Evolutionary conservation across 2,888 invertebrate genomes (phyloP), one percentile per base, ranked within the genome.

Genomic region (Drosophila neotestacea): DNA sequence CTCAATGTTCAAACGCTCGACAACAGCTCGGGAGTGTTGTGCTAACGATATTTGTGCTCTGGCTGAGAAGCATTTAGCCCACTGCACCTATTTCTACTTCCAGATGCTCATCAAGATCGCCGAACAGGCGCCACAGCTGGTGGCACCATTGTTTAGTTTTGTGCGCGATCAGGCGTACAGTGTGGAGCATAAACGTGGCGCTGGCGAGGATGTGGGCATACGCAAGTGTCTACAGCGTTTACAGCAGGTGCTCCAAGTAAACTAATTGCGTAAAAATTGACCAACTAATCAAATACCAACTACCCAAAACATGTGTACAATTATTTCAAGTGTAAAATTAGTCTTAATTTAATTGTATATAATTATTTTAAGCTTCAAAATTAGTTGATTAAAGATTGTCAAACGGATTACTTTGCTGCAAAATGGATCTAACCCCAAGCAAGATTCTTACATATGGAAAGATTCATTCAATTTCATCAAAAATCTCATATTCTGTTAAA

Each of bases 51-150:
- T 93, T 13, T 87, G 91, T 7, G 48, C 82, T 0, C 77, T 92
- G 55, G 91, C 91, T 0, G 89, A 90, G n/a, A 91, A 92, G 11
- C 92, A 92, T 78, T 68, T 93, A 66, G 91, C 93, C 1, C 92
- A 91, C 58, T 91, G 91, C 74, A 92, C 92, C 10, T 92, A 91
- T 66, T 92, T 91, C 55, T 92, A 85, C 50, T 92, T 92, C 46
- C 92, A 92, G 62, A 82, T 92, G 63, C 72, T 93, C 16, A 90
- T 87, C 63, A 91, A 91, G 74, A 68, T 93, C 10, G 85, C 83
- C 1, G 81, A 90, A 41, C 81, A 90, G n/a, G 84, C 86, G 2
- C 84, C 85, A 0, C 72, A 75, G 4, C n/a, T 91, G 10, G 75
- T 93, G 0, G 66, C 78, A n/a, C 78, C 89, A 4, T 73, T 92